Percentiles rank a stretch among this genome's conserved stretches.
These are phyloP conservation scores for Champsocephalus gunnari DNA, from an alignment of 2,797 vertebrate genomes.

Conservation along the genomic window DNA sequence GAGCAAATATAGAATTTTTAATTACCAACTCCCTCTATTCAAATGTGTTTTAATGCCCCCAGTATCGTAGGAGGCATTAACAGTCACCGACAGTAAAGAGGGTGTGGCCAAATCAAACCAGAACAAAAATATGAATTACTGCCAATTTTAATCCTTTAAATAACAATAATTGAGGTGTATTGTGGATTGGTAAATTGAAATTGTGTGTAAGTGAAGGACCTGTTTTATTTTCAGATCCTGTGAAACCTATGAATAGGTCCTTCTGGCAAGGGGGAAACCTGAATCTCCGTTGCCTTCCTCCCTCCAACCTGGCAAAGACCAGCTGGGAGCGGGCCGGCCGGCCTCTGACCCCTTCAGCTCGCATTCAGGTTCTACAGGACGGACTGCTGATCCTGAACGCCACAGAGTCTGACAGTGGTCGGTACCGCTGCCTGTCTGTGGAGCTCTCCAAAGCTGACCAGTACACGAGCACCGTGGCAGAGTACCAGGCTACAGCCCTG, in stretches of 20 bases:
- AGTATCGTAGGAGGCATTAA: too few relatives aligned
- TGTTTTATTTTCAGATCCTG: constrained; percentile 65
- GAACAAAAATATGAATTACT: too few relatives aligned
- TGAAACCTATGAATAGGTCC: constrained; percentile 32
- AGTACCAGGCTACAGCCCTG: constrained; percentile 43
- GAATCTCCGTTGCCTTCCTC: constrained; percentile 71
- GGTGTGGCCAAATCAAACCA: too few relatives aligned
- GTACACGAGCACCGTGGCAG: constrained; percentile 51
- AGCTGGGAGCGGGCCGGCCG: constrained; percentile 71
- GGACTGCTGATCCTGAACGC: constrained; percentile 78
- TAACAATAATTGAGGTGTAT: background rate
- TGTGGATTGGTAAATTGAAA: background rate
- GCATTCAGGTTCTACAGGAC: constrained; percentile 60
- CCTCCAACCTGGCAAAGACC: constrained; percentile 78
- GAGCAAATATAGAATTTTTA: too few relatives aligned
- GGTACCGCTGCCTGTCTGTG: constrained; percentile 78
- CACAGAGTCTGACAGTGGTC: constrained; percentile 47
- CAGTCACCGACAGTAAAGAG: too few relatives aligned
- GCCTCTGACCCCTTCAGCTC: constrained; percentile 42
- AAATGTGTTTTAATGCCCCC: too few relatives aligned
- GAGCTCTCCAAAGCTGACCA: constrained; percentile 70
- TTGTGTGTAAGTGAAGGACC: background rate
- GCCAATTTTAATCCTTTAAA: background rate
- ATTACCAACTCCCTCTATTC: too few relatives aligned
- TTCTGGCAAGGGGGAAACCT: constrained; percentile 65